Conservation (phyloP, 1,140 invertebrate genomes). For the Leptinotarsa texana region DNA sequence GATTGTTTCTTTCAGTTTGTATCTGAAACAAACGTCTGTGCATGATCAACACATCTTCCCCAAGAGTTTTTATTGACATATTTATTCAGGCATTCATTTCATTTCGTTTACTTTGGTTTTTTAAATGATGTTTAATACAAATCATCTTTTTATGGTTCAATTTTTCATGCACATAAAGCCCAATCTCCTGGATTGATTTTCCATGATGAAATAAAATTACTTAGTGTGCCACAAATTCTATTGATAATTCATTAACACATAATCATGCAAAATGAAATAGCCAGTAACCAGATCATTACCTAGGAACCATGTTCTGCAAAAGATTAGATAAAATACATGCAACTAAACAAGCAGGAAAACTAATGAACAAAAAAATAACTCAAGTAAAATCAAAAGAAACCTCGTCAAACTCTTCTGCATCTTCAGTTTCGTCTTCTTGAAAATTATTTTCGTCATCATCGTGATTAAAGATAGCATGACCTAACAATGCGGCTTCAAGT, state of each 20-base stretch:
- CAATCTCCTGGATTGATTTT: too few relatives aligned
- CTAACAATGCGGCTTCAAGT: slow-evolving; percentile 54
- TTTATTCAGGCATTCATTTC: too few relatives aligned
- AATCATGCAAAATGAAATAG: not conserved
- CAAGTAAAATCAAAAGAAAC: slow-evolving; percentile 49
- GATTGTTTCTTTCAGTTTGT: too few relatives aligned
- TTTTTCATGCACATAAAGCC: too few relatives aligned
- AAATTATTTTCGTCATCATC: slow-evolving; percentile 57
- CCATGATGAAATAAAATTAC: too few relatives aligned
- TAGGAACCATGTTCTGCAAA: not conserved
- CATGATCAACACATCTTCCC: too few relatives aligned
- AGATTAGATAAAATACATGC: slow-evolving; percentile 9
- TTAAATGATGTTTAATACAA: too few relatives aligned
- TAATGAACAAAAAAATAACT: slow-evolving; percentile 16
- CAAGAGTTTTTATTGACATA: too few relatives aligned
- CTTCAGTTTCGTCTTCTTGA: slow-evolving; percentile 61
- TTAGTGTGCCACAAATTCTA: not conserved
- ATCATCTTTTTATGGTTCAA: too few relatives aligned
- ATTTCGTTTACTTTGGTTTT: too few relatives aligned
- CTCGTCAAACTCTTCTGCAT: slow-evolving; percentile 65
- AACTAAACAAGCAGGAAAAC: slow-evolving; percentile 13
- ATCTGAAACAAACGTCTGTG: too few relatives aligned
- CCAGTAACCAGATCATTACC: not conserved
- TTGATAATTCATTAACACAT: not conserved
- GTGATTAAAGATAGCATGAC: slow-evolving; percentile 46